Evolutionary conservation across 1,140 invertebrate species (phyloP), one percentile per base, ranked within the genome.

Genomic region (Rhyacophila brunnea): DNA sequence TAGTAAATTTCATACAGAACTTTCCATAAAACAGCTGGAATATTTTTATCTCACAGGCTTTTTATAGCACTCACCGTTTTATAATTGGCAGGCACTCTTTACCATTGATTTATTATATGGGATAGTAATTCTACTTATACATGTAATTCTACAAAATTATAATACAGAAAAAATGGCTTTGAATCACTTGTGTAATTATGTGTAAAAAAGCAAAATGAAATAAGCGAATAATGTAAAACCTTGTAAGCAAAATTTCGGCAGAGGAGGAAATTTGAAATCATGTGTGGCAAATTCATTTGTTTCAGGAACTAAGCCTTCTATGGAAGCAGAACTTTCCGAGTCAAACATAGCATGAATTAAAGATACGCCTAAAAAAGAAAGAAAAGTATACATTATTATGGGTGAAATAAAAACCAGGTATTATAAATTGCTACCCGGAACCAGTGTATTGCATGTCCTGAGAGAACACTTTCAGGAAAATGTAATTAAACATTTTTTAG

Each of bases 211-310:
- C n/a, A 17, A 45, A 15, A 45, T 34, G 19, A 28, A 28, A 28
- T 28, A 28, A 28, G 23, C 23, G 9, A 28, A 28, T 28, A 28
- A 28, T 28, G 23, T 28, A 28, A 28, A 20, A 60, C 58, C 58
- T 36, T 42, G 28, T 20, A 19, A 46, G 2, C 3, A 44, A 13
- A 47, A n/a, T 53, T 40, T 56, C 6, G 62, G 62, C 14, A 57
- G 62, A 0, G 56, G 40, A 14, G 62, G 62, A 60, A 64, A 64
- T 51, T 52, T 51, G 36, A 64, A 64, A 28, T 44, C 56, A n/a
- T n/a, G n/a, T 6, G 46, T 40, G 9, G 13, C 44, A 14, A 18
- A 32, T 13, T 44, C 45, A 32, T 44, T 59, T 11, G 40, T 44
- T 13, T 44, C 46, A 11, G 48, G 40, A 32, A 49, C 6, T 9